Percentiles rank a stretch among this genome's conserved stretches.
Evolutionary conservation across 1,140 invertebrate species (phyloP).

Genomic region (Belonocnema kinseyi): DNA sequence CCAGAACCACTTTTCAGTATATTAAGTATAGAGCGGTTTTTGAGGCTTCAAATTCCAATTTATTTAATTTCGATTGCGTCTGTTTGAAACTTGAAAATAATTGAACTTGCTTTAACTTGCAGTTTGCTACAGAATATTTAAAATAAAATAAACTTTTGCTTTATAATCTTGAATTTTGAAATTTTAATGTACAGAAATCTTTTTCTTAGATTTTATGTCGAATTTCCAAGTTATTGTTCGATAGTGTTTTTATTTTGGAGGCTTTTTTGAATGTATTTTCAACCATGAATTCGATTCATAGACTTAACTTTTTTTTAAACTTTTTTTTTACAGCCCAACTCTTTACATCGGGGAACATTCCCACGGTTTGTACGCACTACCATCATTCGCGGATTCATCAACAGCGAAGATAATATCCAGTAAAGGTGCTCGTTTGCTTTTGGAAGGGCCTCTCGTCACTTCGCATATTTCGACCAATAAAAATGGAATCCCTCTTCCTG

Average conservation of each 20-base stretch:
- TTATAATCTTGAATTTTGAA: too few species aligned
- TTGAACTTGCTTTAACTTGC: too few species aligned
- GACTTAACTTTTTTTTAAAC: constrained; percentile 29
- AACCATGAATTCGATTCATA: neutral
- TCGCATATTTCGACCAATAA: constrained; percentile 62
- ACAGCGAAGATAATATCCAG: constrained; percentile 82
- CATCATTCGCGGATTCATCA: constrained; percentile 92
- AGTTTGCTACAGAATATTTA: too few species aligned
- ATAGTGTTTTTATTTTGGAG: neutral
- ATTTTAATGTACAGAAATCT: too few species aligned
- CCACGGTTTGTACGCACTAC: constrained; percentile 92
- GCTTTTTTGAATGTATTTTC: neutral
- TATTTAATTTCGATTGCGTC: too few species aligned
- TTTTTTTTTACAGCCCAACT: constrained; percentile 84
- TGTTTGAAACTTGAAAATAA: too few species aligned
- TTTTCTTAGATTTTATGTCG: too few species aligned
- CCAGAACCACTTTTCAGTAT: too few species aligned
- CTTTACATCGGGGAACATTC: constrained; percentile 94
- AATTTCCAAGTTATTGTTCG: too few species aligned
- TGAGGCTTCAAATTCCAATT: too few species aligned
- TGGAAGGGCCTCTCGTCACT: constrained; percentile 81
- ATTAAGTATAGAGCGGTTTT: too few species aligned
- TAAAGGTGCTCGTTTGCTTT: constrained; percentile 78
- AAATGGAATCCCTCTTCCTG: constrained; percentile 51
- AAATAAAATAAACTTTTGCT: too few species aligned